These are phyloP conservation scores for Drosophila prosaltans DNA, from an alignment of 1,140 invertebrate genomes.

Conservation along the genomic window DNA sequence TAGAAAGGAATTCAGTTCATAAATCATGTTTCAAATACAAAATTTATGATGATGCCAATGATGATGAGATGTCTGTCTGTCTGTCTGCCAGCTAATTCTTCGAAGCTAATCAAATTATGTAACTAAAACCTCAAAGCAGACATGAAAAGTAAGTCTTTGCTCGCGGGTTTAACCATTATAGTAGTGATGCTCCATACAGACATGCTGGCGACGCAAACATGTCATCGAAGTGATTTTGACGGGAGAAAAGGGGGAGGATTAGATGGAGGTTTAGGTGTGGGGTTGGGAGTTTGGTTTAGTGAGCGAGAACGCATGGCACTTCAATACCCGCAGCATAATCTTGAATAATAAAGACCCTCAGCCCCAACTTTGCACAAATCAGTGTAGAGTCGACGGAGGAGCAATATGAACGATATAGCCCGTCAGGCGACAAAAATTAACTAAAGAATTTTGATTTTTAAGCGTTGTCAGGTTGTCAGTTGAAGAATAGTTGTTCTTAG, in stretches of 20 bases:
- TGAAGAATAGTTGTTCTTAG: too few species aligned
- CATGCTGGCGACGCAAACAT: slow-evolving; percentile 79
- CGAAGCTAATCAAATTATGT: slow-evolving; percentile 75
- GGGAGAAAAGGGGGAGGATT: slow-evolving; percentile 3
- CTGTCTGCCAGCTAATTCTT: slow-evolving; percentile 33
- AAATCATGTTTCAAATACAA: slow-evolving; percentile 69
- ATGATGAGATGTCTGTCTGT: slow-evolving; percentile 33
- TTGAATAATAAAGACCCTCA: slow-evolving; percentile 71
- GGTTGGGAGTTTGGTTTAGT: slow-evolving; percentile 16
- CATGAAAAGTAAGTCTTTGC: slow-evolving; percentile 32
- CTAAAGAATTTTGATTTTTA: background rate
- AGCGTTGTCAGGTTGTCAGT: too few species aligned
- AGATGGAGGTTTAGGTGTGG: background rate
- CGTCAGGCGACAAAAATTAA: slow-evolving; percentile 13
- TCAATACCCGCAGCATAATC: slow-evolving; percentile 75
- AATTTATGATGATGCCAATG: slow-evolving; percentile 63
- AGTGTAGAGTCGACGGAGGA: slow-evolving; percentile 6
- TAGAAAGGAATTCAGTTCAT: slow-evolving; percentile 57
- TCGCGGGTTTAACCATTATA: slow-evolving; percentile 44
- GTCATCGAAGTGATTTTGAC: slow-evolving; percentile 59
- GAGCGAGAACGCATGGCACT: slow-evolving; percentile 48
- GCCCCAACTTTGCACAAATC: slow-evolving; percentile 18
- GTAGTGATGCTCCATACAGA: slow-evolving; percentile 43
- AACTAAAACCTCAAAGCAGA: slow-evolving; percentile 58
- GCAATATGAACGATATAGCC: background rate